Conservation (phyloP, 2,797 vertebrate genomes). For the Myotis planiceps region DNA sequence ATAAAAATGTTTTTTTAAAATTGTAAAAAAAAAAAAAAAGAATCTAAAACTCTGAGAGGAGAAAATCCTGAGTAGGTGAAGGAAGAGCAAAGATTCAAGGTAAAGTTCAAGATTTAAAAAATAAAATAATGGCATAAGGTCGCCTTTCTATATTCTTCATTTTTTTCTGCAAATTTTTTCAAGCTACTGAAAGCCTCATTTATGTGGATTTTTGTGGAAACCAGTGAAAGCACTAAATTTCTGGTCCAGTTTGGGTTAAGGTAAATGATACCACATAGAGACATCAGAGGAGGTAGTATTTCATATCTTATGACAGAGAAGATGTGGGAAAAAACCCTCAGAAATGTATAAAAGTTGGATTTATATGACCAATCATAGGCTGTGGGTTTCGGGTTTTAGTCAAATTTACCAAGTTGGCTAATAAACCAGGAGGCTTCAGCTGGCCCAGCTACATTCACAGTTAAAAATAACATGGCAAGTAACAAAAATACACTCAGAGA, state of each 20-base stretch:
- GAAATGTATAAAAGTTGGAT: neutral
- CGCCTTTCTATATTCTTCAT: neutral
- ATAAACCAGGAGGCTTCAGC: neutral
- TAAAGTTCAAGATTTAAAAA: neutral
- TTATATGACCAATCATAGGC: neutral
- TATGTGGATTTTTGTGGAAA: neutral
- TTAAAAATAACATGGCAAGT: neutral
- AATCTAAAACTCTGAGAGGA: neutral
- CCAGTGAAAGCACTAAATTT: neutral
- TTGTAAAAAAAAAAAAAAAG: neutral
- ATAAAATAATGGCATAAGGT: neutral
- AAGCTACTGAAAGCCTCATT: neutral
- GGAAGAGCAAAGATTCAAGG: neutral
- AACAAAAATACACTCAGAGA: neutral
- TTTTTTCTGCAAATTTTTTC: neutral
- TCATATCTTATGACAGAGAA: neutral
- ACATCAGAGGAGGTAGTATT: neutral
- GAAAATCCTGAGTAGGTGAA: neutral
- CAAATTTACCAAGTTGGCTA: neutral
- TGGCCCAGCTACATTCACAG: neutral
- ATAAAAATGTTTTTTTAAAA: too few species aligned
- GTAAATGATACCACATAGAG: neutral
- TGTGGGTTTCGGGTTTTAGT: neutral
- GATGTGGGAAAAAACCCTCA: neutral
- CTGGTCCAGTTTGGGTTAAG: neutral